Evolutionary conservation across 2,797 vertebrate species (phyloP).

Genomic region (Rhynchonycteris naso): DNA sequence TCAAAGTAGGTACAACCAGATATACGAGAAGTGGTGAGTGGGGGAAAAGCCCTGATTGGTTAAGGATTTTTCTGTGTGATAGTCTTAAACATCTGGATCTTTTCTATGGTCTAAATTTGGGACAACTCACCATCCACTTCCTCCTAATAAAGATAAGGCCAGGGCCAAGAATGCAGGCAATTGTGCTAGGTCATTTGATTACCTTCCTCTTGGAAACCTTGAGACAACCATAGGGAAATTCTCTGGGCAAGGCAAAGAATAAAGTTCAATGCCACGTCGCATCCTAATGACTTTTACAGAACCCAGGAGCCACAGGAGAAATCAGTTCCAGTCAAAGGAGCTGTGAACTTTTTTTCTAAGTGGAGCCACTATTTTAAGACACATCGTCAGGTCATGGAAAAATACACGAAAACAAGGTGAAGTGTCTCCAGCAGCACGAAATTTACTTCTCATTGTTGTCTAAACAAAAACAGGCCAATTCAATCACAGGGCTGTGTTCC

Average conservation of each 20-base stretch:
- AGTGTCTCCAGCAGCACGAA: neutral
- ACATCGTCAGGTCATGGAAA: conserved; percentile 71
- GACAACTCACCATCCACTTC: conserved; percentile 65
- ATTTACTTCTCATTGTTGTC: conserved; percentile 60
- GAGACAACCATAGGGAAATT: conserved; percentile 74
- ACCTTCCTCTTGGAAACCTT: conserved; percentile 76
- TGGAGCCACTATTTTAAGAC: conserved; percentile 68
- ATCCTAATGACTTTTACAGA: conserved; percentile 76
- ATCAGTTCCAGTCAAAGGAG: conserved; percentile 71
- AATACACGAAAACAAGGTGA: conserved; percentile 60
- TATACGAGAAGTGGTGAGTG: neutral
- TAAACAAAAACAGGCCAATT: conserved; percentile 64
- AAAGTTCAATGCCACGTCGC: conserved; percentile 60
- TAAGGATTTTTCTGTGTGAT: neutral
- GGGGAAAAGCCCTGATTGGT: neutral
- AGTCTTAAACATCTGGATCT: conserved; percentile 65
- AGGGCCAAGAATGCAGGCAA: conserved; percentile 9
- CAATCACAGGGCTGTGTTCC: neutral
- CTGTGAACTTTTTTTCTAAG: conserved; percentile 30
- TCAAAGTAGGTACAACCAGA: neutral
- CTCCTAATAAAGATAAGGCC: conserved; percentile 75
- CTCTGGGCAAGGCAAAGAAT: conserved; percentile 68
- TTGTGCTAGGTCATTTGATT: conserved; percentile 74
- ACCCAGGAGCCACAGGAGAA: conserved; percentile 59
- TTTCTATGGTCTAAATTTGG: conserved; percentile 71